phyloP scores from a whole-genome alignment of 1,140 invertebrate genomes.

The Mercenaria mercenaria region DNA sequence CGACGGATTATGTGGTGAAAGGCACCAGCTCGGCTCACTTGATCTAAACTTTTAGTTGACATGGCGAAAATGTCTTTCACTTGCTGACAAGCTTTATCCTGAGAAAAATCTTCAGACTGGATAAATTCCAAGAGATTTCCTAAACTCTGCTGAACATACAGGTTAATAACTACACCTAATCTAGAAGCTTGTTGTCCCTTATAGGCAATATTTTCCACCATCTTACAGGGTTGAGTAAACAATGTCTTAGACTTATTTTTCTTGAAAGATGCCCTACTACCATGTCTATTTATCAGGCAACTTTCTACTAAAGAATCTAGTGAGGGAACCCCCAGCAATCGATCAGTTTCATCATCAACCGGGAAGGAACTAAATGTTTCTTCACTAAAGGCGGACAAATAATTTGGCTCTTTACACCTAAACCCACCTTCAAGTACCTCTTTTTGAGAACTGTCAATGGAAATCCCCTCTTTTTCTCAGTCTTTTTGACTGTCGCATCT shows the following conservation, averaged over 20 bases:
- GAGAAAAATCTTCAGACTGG: background rate
- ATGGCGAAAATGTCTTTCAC: conserved; percentile 44
- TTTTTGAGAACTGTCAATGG: conserved; percentile 5
- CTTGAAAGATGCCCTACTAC: conserved; percentile 2
- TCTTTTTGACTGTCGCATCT: conserved; percentile 35
- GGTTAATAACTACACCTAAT: background rate
- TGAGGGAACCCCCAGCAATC: background rate
- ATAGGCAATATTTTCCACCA: conserved; percentile 25
- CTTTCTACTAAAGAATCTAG: conserved; percentile 19
- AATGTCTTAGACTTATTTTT: background rate
- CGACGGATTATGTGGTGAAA: conserved; percentile 46
- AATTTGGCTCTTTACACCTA: conserved; percentile 22
- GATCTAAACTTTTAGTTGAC: conserved; percentile 40
- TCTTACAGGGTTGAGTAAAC: background rate
- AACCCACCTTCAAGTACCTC: conserved; percentile 15
- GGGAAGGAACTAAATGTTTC: conserved; percentile 23
- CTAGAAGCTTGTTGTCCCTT: conserved; percentile 29
- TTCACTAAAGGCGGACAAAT: background rate
- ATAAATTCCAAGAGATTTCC: conserved; percentile 13
- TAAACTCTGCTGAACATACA: conserved; percentile 13
- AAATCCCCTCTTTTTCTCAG: background rate
- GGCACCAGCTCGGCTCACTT: background rate
- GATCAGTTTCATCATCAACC: background rate
- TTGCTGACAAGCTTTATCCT: background rate
- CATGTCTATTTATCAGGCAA: conserved; percentile 19